Evolutionary conservation across 2,888 invertebrate genomes (phyloP).

Genomic region (Hyposoter didymator): DNA sequence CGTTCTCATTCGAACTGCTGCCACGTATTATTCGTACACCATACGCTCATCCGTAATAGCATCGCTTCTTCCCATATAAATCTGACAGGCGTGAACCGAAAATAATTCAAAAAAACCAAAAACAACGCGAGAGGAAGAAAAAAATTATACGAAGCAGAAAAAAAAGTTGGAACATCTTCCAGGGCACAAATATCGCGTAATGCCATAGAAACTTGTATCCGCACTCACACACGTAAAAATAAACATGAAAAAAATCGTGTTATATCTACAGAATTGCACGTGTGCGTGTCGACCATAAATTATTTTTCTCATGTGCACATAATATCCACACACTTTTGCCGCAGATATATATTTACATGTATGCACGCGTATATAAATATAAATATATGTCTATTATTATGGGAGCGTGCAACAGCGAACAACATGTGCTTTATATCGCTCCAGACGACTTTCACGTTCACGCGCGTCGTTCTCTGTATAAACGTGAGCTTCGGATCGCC

Average conservation of each 20-base stretch:
- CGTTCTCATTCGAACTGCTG: constrained; percentile 48
- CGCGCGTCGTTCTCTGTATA: constrained; percentile 32
- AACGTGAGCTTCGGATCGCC: constrained; percentile 37
- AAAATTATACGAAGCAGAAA: not conserved
- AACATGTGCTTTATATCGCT: constrained; percentile 49
- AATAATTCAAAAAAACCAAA: not conserved
- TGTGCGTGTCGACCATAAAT: constrained; percentile 51
- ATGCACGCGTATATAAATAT: constrained; percentile 2
- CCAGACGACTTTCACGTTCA: constrained; percentile 72
- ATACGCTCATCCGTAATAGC: constrained; percentile 49
- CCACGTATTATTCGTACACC: constrained; percentile 46
- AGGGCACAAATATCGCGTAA: constrained; percentile 51
- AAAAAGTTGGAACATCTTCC: constrained; percentile 18
- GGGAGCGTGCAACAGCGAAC: not conserved
- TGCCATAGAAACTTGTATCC: constrained; percentile 24
- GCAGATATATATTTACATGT: not conserved
- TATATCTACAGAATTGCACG: not conserved
- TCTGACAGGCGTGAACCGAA: constrained; percentile 54
- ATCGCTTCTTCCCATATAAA: constrained; percentile 49
- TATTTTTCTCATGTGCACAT: constrained; percentile 50
- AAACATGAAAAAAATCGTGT: constrained; percentile 20
- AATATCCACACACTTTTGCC: constrained; percentile 9
- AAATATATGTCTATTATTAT: constrained; percentile 14
- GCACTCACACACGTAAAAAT: constrained; percentile 6
- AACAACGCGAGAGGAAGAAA: not conserved